phyloP scores from a whole-genome alignment of 2,797 vertebrate species.

The Pelodytes ibericus region DNA sequence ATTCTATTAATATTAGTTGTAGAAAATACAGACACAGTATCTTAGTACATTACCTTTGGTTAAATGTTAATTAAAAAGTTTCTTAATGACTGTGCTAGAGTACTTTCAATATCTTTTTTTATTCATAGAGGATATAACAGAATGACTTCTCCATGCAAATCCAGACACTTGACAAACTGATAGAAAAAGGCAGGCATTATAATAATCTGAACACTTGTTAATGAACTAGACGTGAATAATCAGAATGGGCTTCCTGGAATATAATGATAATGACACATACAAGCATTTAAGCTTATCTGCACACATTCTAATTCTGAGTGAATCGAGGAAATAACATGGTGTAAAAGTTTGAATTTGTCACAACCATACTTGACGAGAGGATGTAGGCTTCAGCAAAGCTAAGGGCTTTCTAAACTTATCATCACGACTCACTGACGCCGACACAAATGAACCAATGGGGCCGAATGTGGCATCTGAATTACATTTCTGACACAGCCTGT shows the following conservation, averaged over 20 bases:
- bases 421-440: not conserved
- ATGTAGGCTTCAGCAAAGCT: not conserved
- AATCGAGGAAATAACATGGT: not conserved
- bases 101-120: not conserved
- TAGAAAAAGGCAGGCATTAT: not conserved
- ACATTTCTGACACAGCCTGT: too few species aligned
- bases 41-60: not conserved
- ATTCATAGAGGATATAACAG: not conserved
- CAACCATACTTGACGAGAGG: too few species aligned
- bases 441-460: too few species aligned
- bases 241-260: not conserved
- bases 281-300: slow-evolving; percentile 1
- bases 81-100: not conserved
- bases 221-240: slow-evolving; percentile 1
- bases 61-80: not conserved
- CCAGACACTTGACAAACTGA: not conserved
- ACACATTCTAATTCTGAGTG: not conserved
- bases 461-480: too few species aligned
- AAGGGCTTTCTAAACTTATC: not conserved
- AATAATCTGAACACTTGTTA: not conserved
- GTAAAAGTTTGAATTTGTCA: not conserved
- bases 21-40: not conserved
- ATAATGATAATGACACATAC: not conserved
- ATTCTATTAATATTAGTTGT: not conserved
- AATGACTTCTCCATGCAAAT: not conserved